Base-by-base conservation (phyloP, 1,140 invertebrate genomes). In the Zaprionus gabonicus region DNA sequence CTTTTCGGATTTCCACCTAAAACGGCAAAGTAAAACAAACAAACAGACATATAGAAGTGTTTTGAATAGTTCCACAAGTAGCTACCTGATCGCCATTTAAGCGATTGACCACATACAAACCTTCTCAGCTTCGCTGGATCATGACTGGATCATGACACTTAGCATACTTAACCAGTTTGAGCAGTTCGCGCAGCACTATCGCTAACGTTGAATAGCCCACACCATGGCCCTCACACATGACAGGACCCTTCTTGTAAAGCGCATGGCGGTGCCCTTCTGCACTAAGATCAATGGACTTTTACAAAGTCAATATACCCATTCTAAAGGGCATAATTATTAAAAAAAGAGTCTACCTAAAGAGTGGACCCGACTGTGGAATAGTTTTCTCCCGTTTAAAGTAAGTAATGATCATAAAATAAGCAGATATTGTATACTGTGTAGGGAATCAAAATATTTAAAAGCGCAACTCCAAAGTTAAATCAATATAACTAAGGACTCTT, bases 131-230 rank as follows among this genome's bases (percentile, higher is more conserved):
- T 97, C 95, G 0, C 94, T 95, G 98, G 97, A 92, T 98, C 97
- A 49, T 95, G 95, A 28, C 94, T 95, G 98, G 97, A 92, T 98
- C 97, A 49, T 95, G 95, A 28, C 97, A 97, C 82, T 95, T 95
- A n/a, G 98, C 98, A 92, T 99, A 97, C 92, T 97, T 96, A 94
- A 99, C 96, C 69, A 99, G 93, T 93, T 99, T 99, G 74, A 99
- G 96, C 4, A 98, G 93, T 93, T 99, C 98, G 87, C 99, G 97
- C 0, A 99, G 94, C 6, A 99, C 94, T 63, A 99, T 98, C 0
- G 97, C 97, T 23, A 98, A 94, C 0, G 98, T 98, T 15, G 98
- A 97, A 60, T 97, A 96, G 10, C 98, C 98, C 95, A 99, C 98
- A 49, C 98, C 98, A 91, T 99, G 98, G 95, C 97, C 93, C 12